A percentile compares a stretch with the other conserved stretches of the same genome.
Evolutionary conservation across 2,888 invertebrate species (phyloP).

Genomic region (Norana najaformis): DNA sequence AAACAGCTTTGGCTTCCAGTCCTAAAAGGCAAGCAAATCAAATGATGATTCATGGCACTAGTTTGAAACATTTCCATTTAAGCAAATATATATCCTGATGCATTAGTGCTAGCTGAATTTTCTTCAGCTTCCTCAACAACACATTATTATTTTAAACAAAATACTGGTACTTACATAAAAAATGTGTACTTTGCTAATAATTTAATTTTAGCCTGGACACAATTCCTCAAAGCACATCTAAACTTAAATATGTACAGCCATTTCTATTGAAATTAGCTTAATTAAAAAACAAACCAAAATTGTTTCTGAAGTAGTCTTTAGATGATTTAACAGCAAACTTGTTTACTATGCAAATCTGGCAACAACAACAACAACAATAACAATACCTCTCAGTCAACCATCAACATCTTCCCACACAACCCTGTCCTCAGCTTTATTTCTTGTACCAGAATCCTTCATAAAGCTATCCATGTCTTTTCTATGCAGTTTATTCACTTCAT

Average conservation of each 20-base stretch:
- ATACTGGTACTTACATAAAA: not conserved
- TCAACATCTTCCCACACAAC: not conserved
- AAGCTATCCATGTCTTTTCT: not conserved
- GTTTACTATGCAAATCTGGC: no score
- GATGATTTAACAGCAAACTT: no score
- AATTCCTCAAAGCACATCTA: not conserved
- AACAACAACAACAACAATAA: not conserved
- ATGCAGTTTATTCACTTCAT: not conserved
- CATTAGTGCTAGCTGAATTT: not conserved
- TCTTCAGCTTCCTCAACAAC: not conserved
- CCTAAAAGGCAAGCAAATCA: slow-evolving; percentile 65
- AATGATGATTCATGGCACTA: not conserved
- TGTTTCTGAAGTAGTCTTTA: no score
- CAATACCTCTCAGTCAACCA: not conserved
- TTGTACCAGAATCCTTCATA: no score
- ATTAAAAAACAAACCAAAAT: not conserved
- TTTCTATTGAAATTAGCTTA: not conserved
- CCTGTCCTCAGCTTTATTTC: not conserved
- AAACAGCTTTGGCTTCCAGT: slow-evolving; percentile 86
- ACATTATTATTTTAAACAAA: not conserved
- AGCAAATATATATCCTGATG: not conserved
- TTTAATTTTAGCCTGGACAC: not conserved
- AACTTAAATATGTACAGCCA: not conserved
- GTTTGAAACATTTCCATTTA: not conserved
- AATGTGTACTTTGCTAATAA: no score